Base-by-base conservation (phyloP, 2,888 invertebrate species). In the Lymantria dispar region DNA sequence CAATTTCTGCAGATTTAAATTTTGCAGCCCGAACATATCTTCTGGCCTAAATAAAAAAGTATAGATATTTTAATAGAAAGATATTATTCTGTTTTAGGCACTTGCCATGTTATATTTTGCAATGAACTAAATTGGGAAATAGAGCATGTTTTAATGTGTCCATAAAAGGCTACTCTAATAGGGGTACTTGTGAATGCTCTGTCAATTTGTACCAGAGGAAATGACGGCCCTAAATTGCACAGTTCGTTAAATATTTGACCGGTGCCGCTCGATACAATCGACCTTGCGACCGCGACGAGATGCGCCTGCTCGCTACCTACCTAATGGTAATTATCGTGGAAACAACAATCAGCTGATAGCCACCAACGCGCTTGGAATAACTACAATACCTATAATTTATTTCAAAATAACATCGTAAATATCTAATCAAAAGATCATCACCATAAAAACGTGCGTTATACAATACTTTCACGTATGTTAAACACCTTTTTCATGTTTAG, bases 231-330 rank as follows among this genome's bases (percentile, higher is more conserved):
- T 64, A 52, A 67, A 64, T 55, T 59, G 64, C 70, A 68, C 58
- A 61, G 62, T 73, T 72, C 63, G 75, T 76, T 77, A 77, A 81
- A 81, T 78, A 81, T 82, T 84, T 77, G 78, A 76, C 77, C 70
- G 68, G 68, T 65, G 60, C 75, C 83, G 85, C 77, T 84, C 83
- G 76, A 83, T 85, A 85, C 75, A 59, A 71, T 66, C 72, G 84
- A 83, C 83, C 84, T 84, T 81, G 83, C 69, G 63, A 67, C 54
- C 59, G 66, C 64, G 63, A 58, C 67, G 75, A 77, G 76, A 49
- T 78, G 74, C 78, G 79, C 78, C 77, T 76, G 69, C 67, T 73
- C 75, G 67, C 64, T 72, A 56, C 64, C 64, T 50, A 74, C 64
- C 50, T 74, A 62, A 72, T 72, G 76, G 72, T 70, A 50, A 75